phyloP scores from a whole-genome alignment of 1,140 invertebrate genomes.

The Hyphantria cunea region DNA sequence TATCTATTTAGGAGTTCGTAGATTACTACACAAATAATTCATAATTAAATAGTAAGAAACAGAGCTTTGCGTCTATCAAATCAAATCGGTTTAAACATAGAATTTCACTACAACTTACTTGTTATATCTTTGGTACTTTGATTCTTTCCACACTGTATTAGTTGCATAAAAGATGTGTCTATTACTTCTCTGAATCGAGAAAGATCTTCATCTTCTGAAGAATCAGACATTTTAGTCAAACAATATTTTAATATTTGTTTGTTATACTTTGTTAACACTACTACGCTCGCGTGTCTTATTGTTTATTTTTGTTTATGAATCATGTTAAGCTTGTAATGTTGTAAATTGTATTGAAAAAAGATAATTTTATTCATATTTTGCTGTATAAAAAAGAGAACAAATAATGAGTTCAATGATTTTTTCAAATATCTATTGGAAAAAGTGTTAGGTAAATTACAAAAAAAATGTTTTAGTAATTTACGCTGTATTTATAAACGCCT shows the following conservation, averaged over 20 bases:
- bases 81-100: not conserved
- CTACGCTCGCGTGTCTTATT: not conserved
- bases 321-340: not conserved
- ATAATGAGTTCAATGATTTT: no score
- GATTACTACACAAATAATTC: no score
- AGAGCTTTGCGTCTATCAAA: no score
- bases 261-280: not conserved
- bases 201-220: constrained; percentile 70
- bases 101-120: constrained; percentile 5
- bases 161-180: constrained; percentile 56
- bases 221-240: constrained; percentile 58
- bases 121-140: constrained; percentile 6
- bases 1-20: no score
- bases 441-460: no score
- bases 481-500: no score
- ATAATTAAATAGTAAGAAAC: no score
- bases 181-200: constrained; percentile 67
- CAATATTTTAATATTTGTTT: not conserved
- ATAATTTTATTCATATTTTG: no score
- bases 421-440: no score
- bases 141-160: constrained; percentile 42
- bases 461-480: no score
- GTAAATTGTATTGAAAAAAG: no score
- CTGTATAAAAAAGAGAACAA: no score
- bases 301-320: constrained; percentile 11